Percentiles rank a stretch among this genome's conserved stretches.
phyloP scores from a whole-genome alignment of 53 echinoderm and acorn worm genomes.

The Antedon mediterranea region DNA sequence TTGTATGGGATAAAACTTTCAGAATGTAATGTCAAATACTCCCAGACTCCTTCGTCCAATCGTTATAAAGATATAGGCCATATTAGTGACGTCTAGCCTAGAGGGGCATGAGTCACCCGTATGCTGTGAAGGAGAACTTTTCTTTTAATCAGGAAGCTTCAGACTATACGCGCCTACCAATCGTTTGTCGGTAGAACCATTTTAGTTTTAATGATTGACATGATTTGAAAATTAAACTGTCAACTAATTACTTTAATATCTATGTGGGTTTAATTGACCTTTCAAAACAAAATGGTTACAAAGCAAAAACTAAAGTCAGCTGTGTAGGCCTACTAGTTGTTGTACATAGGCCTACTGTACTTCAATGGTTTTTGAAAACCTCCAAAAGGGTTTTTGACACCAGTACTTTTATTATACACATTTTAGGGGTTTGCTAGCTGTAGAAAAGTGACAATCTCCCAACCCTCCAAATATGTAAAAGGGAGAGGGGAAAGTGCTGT shows the following conservation, averaged over 20 bases:
- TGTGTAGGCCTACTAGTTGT: too few species aligned
- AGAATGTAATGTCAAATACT: neutral
- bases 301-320: too few species aligned
- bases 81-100: neutral
- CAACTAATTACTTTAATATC: neutral
- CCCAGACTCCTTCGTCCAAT: neutral
- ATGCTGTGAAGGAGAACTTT: neutral
- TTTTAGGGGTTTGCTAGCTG: too few species aligned
- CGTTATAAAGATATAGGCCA: neutral
- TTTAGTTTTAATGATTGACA: too few species aligned
- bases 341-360: too few species aligned
- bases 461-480: too few species aligned
- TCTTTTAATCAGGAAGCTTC: neutral
- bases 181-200: neutral
- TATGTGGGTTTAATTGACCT: neutral
- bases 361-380: too few species aligned
- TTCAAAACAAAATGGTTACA: neutral
- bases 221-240: neutral
- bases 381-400: too few species aligned
- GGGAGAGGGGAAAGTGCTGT: too few species aligned
- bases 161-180: neutral
- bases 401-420: too few species aligned
- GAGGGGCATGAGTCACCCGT: neutral
- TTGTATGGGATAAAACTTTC: neutral
- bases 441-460: too few species aligned